Conservation (phyloP, 2,888 invertebrate species). For the Eudemis profundana region DNA sequence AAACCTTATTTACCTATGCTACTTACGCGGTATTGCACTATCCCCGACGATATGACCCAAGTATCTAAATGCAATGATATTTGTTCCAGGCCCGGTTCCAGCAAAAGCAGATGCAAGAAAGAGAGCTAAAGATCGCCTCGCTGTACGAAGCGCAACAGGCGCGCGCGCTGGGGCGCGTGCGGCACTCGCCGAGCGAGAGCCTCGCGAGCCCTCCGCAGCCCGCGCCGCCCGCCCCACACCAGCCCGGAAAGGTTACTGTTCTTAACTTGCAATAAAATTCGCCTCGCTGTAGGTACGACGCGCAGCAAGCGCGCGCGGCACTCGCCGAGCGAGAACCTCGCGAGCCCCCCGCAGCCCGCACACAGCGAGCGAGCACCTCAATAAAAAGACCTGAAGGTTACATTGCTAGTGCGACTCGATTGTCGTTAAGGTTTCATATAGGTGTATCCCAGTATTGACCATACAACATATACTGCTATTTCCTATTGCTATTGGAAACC, state of each 20-base stretch:
- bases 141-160: slow-evolving; percentile 88
- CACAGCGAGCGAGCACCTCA: too few species aligned
- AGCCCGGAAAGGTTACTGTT: slow-evolving; percentile 71
- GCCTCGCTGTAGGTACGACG: slow-evolving; percentile 88
- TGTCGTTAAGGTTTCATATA: too few species aligned
- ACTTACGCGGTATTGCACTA: too few species aligned
- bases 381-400: too few species aligned
- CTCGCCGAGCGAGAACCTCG: slow-evolving; percentile 57
- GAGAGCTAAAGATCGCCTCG: slow-evolving; percentile 90
- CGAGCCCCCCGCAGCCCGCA: slow-evolving; percentile 52
- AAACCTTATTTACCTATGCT: too few species aligned
- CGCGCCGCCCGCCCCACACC: slow-evolving; percentile 55
- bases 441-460: too few species aligned
- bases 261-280: background rate
- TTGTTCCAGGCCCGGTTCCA: slow-evolving; percentile 90
- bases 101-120: slow-evolving; percentile 92
- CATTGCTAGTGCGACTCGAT: too few species aligned
- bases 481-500: too few species aligned
- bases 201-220: slow-evolving; percentile 53
- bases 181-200: slow-evolving; percentile 63
- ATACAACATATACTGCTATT: too few species aligned
- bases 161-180: slow-evolving; percentile 82
- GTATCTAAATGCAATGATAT: background rate
- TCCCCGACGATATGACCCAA: too few species aligned
- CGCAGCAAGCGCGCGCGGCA: slow-evolving; percentile 86